Conservation (phyloP, 2,797 vertebrate species). For the Eptatretus atami region DNA sequence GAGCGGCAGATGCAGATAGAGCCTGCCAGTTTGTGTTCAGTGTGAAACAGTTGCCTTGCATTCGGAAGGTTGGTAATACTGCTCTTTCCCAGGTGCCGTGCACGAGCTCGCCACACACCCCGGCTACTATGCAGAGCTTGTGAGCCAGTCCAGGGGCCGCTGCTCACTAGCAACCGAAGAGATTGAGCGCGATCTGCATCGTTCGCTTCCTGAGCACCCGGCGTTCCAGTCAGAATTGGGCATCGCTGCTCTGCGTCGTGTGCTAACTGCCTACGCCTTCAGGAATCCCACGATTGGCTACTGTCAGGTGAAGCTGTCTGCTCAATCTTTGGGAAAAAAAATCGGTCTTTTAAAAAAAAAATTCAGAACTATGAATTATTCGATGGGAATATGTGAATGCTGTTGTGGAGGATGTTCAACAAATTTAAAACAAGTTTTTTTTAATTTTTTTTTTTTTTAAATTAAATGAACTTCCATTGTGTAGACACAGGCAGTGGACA, state of each 20-base stretch:
- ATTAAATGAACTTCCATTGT: no score
- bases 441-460: no score
- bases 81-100: slow-evolving; percentile 31
- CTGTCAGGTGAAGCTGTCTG: slow-evolving; percentile 35
- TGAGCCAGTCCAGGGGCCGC: slow-evolving; percentile 45
- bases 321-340: no score
- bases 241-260: slow-evolving; percentile 58
- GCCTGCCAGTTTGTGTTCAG: no score
- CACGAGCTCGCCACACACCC: slow-evolving; percentile 68
- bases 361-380: no score
- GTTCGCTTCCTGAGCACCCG: slow-evolving; percentile 87
- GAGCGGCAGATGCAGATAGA: no score
- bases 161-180: slow-evolving; percentile 65
- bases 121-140: slow-evolving; percentile 50
- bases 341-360: no score
- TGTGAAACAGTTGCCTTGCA: no score
- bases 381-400: no score
- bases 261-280: slow-evolving; percentile 76
- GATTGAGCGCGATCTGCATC: slow-evolving; percentile 79
- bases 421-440: neutral
- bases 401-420: no score
- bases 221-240: slow-evolving; percentile 82
- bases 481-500: no score
- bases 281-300: slow-evolving; percentile 82
- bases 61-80: no score